phyloP scores from a whole-genome alignment of 2,797 vertebrate genomes.

The Sardinella longiceps region DNA sequence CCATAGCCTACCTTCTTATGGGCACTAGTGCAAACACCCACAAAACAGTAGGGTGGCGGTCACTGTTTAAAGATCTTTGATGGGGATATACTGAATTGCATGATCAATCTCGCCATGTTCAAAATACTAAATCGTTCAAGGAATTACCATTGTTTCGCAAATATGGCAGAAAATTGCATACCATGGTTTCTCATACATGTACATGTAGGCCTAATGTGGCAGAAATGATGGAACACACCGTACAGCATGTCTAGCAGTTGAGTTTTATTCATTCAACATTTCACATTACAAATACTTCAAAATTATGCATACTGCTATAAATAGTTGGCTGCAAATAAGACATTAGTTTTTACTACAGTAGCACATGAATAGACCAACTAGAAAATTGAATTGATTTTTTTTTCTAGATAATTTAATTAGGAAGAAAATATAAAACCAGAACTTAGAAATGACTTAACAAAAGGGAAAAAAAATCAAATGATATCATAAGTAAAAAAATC shows the following conservation, averaged over 20 bases:
- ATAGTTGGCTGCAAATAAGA: slow-evolving; percentile 99
- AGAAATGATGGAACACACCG: neutral
- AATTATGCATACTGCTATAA: slow-evolving; percentile 99
- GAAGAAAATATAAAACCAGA: slow-evolving; percentile 99
- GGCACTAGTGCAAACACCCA: too few species aligned
- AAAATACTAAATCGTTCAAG: neutral
- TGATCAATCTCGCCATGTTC: too few species aligned
- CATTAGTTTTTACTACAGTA: slow-evolving; percentile 93
- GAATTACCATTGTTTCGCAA: neutral
- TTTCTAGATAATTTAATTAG: slow-evolving; percentile 95
- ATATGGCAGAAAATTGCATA: neutral
- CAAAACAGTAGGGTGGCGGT: too few species aligned
- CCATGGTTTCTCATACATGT: neutral
- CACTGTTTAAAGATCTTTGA: too few species aligned
- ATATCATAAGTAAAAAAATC: slow-evolving; percentile 95
- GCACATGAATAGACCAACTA: slow-evolving; percentile 99
- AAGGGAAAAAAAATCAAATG: slow-evolving; percentile 82
- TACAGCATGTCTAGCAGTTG: slow-evolving; percentile 82
- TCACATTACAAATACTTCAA: slow-evolving; percentile 99
- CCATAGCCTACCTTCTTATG: too few species aligned
- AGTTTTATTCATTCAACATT: slow-evolving; percentile 99
- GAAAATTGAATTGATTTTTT: slow-evolving; percentile 90
- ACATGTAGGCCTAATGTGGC: too few species aligned
- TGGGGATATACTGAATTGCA: too few species aligned
- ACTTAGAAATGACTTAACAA: slow-evolving; percentile 99